Evolutionary conservation across 2,888 invertebrate species (phyloP).

Genomic region (Mantis religiosa): DNA sequence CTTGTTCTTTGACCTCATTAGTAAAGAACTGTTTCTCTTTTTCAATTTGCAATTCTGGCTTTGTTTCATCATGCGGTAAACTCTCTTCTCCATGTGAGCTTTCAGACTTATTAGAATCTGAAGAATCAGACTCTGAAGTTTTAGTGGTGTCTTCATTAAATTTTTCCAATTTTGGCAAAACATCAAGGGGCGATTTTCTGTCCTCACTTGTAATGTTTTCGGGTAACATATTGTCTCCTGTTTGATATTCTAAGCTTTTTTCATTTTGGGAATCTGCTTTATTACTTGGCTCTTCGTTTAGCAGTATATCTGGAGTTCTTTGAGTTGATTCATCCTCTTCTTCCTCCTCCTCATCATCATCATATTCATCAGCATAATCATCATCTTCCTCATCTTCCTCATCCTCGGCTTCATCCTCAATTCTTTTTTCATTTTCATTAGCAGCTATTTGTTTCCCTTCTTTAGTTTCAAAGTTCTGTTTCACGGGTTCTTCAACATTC

Average conservation of each 20-base stretch:
- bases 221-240: background rate
- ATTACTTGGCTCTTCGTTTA: constrained; percentile 13
- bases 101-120: background rate
- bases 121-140: background rate
- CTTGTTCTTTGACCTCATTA: background rate
- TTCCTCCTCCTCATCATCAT: constrained; percentile 27
- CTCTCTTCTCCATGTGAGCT: background rate
- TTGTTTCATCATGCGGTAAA: background rate
- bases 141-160: background rate
- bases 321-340: constrained; percentile 10
- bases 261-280: constrained; percentile 9
- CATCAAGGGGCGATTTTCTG: background rate
- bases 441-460: background rate
- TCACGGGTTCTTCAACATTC: background rate
- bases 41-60: background rate
- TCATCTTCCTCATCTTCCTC: constrained; percentile 26
- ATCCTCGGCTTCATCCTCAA: constrained; percentile 16
- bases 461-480: background rate
- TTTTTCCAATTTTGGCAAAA: background rate
- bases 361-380: constrained; percentile 29
- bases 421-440: constrained; percentile 2
- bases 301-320: background rate
- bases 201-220: background rate
- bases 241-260: background rate
- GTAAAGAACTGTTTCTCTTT: too few relatives aligned